phyloP scores from a whole-genome alignment of 2,888 invertebrate species.

The Thymelicus lineola region DNA sequence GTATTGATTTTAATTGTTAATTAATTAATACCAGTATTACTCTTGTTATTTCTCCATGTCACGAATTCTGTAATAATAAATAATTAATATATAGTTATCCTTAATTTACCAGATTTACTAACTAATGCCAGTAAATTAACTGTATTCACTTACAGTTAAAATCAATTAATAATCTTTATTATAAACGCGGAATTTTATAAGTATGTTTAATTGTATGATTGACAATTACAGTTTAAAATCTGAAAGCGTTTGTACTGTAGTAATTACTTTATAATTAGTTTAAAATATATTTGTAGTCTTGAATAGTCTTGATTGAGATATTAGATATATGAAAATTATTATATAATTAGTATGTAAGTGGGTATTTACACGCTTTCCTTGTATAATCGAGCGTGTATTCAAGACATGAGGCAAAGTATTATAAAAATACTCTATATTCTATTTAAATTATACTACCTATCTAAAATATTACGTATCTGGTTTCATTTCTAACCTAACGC shows the following conservation, averaged over 20 bases:
- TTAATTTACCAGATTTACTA: too few species aligned
- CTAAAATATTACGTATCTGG: neutral
- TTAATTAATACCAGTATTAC: too few species aligned
- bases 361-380: neutral
- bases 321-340: neutral
- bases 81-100: too few species aligned
- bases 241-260: neutral
- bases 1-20: too few species aligned
- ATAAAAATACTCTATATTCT: constrained; percentile 8
- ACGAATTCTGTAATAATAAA: too few species aligned
- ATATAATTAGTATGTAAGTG: neutral
- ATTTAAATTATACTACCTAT: neutral
- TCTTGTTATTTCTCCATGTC: too few species aligned
- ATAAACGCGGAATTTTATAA: too few species aligned
- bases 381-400: neutral
- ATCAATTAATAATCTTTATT: too few species aligned
- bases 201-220: neutral
- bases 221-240: neutral
- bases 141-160: too few species aligned
- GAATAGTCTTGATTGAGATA: neutral
- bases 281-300: neutral
- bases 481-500: neutral
- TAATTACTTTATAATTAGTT: neutral
- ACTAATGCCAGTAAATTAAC: too few species aligned
- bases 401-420: constrained; percentile 6